Conservation (phyloP, 2,888 invertebrate genomes). For the Clivina fossor region DNA sequence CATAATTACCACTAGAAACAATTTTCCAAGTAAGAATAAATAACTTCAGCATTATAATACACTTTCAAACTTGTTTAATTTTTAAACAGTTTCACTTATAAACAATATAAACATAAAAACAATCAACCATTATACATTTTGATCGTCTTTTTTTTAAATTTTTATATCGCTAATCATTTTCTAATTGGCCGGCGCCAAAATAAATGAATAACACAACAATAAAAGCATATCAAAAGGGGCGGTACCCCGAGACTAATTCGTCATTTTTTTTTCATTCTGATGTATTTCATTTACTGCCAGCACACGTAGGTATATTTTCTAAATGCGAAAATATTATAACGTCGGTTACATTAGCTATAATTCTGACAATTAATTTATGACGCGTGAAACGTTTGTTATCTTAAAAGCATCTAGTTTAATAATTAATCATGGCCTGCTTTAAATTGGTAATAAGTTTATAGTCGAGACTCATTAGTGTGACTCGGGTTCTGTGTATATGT, state of each 20-base stretch:
- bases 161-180: too few species aligned
- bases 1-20: too few species aligned
- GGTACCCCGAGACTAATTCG: constrained; percentile 21
- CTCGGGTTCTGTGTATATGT: neutral
- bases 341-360: constrained; percentile 33
- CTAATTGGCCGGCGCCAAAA: constrained; percentile 12
- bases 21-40: too few species aligned
- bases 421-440: constrained; percentile 42
- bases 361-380: constrained; percentile 34
- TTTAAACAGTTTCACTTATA: too few species aligned
- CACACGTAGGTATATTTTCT: too few species aligned
- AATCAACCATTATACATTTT: too few species aligned
- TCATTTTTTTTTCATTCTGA: constrained; percentile 27
- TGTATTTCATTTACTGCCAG: too few species aligned
- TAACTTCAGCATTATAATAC: too few species aligned
- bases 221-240: too few species aligned
- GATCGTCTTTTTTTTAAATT: too few species aligned
- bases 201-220: constrained; percentile 18
- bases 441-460: constrained; percentile 41
- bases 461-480: constrained; percentile 28
- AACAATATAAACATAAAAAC: too few species aligned
- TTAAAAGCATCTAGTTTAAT: constrained; percentile 39
- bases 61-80: too few species aligned
- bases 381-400: constrained; percentile 34
- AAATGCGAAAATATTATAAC: constrained; percentile 34